Base-by-base conservation (phyloP, 2,113 vertebrate species). In the Rhizomys pruinosus region DNA sequence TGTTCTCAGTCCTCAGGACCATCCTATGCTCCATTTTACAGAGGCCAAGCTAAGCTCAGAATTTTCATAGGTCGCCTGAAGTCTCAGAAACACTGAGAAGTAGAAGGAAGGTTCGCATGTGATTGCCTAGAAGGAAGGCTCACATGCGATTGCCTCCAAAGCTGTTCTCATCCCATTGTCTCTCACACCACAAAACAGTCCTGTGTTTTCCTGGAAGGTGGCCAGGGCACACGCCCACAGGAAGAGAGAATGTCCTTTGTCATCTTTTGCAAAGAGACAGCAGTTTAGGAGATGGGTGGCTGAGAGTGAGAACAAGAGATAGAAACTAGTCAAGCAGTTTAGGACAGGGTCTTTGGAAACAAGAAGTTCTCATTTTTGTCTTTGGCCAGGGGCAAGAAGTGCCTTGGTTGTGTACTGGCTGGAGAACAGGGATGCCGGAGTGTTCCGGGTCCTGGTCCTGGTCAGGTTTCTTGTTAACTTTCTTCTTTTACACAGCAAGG, bases 31-130 rank as follows among this genome's bases (percentile, higher is more conserved):
- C 25, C 84, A 57, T 78, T 74, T 74, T 68, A 76, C 8, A 32
- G 29, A 47, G 55, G 71, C 72, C 52, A 78, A 81, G 59, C 73
- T 90, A 69, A 92, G 71, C 81, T 3, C 13, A 5, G 59, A 63
- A 34, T 74, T 84, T 94, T 69, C 73, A 55, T 12, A 79, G 52
- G 47, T 61, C 73, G 55, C 15, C 68, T 94, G 37, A 84, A 81
- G 55, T 64, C 59, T 94, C 39, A 88, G 39, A 80, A 61, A 61
- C 59, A 71, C 2, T 12, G 20, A 82, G 44, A 85, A 37, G 17
- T 5, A 44, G 32, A 22, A 16, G 20, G 34, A 55, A 91, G 19
- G 1, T 71, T 87, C n/a, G 25, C 27, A n/a, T 68, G 9, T 12
- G 76, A 87, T 12, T 42, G 55, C 34, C 63, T 57, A n/a, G n/a